phyloP scores from a whole-genome alignment of 2,113 vertebrate species.

The Sylvia atricapilla region DNA sequence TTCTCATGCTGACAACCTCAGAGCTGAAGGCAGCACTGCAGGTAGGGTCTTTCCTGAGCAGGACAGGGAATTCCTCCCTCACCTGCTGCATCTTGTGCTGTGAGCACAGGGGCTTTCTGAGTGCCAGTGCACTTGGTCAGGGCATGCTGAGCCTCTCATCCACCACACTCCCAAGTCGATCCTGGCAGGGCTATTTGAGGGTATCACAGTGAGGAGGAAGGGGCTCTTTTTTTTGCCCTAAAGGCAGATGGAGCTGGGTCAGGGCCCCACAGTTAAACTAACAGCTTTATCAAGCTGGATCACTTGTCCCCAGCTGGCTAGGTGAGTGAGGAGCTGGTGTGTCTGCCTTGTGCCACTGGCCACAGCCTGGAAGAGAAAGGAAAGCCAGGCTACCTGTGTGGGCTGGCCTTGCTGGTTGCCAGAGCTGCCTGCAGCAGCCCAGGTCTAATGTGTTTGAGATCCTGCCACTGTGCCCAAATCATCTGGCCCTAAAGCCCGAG shows the following conservation, averaged over 20 bases:
- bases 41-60: background rate
- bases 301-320: accelerated
- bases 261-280: background rate
- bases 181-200: background rate
- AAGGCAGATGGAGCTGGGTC: background rate
- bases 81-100: background rate
- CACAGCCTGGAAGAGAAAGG: background rate
- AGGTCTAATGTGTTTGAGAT: background rate
- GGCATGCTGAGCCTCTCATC: background rate
- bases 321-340: accelerated
- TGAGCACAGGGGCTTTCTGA: background rate
- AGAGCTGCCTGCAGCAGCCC: background rate
- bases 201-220: background rate
- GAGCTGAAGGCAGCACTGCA: background rate
- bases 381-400: accelerated
- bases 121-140: background rate
- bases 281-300: background rate
- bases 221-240: background rate
- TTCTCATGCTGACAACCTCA: background rate
- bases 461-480: background rate
- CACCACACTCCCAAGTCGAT: background rate
- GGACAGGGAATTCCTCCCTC: background rate
- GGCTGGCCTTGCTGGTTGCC: background rate
- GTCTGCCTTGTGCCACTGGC: background rate
- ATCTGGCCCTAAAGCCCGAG: background rate